These are phyloP conservation scores for Drosophila chauvacae DNA, from an alignment of 1,140 invertebrate species.

Conservation along the genomic window DNA sequence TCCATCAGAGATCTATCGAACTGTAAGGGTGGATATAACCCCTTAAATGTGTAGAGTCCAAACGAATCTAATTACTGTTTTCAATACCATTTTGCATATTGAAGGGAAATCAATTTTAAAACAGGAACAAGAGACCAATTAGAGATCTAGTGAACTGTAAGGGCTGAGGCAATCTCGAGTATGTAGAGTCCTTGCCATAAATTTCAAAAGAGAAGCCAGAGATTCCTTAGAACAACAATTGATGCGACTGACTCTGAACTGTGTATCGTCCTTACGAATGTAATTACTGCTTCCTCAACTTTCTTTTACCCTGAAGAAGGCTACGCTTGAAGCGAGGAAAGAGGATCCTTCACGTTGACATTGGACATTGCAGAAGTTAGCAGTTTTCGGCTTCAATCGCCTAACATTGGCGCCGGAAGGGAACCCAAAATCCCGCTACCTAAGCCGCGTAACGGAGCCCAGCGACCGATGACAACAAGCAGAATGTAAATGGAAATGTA, in stretches of 20 bases:
- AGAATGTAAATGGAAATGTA: conserved; percentile 67
- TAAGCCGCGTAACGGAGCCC: conserved; percentile 43
- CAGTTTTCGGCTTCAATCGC: background rate
- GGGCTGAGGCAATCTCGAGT: background rate
- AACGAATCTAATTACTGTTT: too few relatives aligned
- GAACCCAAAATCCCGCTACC: conserved; percentile 19
- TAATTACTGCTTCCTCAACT: background rate
- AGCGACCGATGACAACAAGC: conserved; percentile 61
- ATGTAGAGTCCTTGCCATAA: background rate
- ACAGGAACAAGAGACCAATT: background rate
- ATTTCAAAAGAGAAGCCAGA: background rate
- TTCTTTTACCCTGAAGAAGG: background rate
- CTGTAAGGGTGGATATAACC: too few relatives aligned
- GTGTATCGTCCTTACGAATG: background rate
- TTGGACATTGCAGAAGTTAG: background rate
- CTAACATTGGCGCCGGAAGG: conserved; percentile 1
- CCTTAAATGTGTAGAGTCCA: too few relatives aligned
- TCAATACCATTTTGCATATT: too few relatives aligned
- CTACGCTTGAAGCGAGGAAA: too few relatives aligned
- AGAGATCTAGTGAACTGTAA: background rate
- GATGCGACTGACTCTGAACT: background rate
- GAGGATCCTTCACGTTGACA: background rate
- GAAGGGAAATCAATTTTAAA: background rate
- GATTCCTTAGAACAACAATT: background rate
- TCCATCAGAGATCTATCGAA: too few relatives aligned